A percentile compares a stretch with the other conserved stretches of the same genome.
Conservation (phyloP, 2,888 invertebrate species). For the Endotricha flammealis region DNA sequence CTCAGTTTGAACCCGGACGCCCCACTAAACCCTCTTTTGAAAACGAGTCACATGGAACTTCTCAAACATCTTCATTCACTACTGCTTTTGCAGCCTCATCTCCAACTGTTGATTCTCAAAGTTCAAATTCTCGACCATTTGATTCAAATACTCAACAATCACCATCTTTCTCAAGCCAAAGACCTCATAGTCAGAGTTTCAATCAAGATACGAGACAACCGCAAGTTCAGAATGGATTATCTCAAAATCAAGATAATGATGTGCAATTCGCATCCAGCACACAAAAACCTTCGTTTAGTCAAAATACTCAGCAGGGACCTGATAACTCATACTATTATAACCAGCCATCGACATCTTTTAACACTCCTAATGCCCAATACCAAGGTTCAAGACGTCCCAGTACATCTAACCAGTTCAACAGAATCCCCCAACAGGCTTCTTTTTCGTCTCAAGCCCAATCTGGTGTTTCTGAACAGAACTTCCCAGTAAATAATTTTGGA, state of each 20-base stretch:
- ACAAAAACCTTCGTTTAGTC: conserved; percentile 28
- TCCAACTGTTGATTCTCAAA: conserved; percentile 10
- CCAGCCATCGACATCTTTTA: conserved; percentile 45
- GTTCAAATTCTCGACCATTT: conserved; percentile 3
- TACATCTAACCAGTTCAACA: conserved; percentile 36
- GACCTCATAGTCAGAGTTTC: conserved; percentile 1
- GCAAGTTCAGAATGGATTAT: conserved; percentile 16
- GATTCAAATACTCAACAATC: neutral
- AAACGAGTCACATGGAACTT: conserved; percentile 5
- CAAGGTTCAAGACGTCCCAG: conserved; percentile 32
- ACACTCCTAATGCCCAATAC: conserved; percentile 20
- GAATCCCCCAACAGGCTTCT: conserved; percentile 21
- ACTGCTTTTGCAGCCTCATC: conserved; percentile 15
- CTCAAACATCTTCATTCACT: conserved; percentile 13
- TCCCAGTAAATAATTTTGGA: conserved; percentile 19
- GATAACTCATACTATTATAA: conserved; percentile 53
- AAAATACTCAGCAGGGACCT: conserved; percentile 25
- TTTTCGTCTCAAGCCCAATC: conserved; percentile 18
- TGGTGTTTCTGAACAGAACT: conserved; percentile 16
- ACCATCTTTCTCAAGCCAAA: conserved; percentile 2
- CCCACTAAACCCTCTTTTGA: conserved; percentile 16
- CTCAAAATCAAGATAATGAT: conserved; percentile 21
- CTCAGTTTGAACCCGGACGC: conserved; percentile 11
- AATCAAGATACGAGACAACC: conserved; percentile 9
- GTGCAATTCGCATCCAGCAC: conserved; percentile 26